Conservation (phyloP, 1,140 invertebrate species). For the Wiebesia pumilae region DNA sequence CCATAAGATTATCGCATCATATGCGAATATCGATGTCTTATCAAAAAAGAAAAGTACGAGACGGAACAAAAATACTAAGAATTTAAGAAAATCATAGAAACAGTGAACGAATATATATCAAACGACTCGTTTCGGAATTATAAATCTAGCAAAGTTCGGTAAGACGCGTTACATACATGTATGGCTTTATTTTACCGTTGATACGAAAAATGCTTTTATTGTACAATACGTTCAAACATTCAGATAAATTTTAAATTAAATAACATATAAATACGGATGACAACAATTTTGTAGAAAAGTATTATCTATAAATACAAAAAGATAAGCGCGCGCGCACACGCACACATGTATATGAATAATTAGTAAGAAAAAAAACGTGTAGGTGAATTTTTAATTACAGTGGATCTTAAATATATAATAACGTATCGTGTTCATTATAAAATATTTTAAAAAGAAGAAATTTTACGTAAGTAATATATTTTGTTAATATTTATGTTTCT, state of each 20-base stretch:
- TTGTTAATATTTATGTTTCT: no score
- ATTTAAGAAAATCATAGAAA: conserved; percentile 33
- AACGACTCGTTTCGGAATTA: conserved; percentile 39
- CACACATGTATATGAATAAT: background rate
- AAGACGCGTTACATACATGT: background rate
- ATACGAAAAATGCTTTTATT: conserved; percentile 1
- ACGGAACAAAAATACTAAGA: conserved; percentile 34
- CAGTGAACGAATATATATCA: background rate
- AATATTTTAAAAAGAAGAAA: no score
- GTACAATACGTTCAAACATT: background rate
- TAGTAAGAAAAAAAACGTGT: background rate
- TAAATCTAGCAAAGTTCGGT: background rate
- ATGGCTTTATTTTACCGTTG: background rate
- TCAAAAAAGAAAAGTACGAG: conserved; percentile 35
- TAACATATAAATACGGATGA: background rate
- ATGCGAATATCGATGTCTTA: conserved; percentile 43
- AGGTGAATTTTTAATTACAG: background rate
- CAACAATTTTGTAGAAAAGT: background rate
- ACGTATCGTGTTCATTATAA: no score
- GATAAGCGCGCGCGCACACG: no score
- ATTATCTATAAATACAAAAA: background rate
- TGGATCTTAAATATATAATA: no score
- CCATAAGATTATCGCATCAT: conserved; percentile 43
- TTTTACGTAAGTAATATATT: no score
- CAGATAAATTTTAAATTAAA: background rate